phyloP scores from a whole-genome alignment of 23 tunicate species.

The Corella eumyota region DNA sequence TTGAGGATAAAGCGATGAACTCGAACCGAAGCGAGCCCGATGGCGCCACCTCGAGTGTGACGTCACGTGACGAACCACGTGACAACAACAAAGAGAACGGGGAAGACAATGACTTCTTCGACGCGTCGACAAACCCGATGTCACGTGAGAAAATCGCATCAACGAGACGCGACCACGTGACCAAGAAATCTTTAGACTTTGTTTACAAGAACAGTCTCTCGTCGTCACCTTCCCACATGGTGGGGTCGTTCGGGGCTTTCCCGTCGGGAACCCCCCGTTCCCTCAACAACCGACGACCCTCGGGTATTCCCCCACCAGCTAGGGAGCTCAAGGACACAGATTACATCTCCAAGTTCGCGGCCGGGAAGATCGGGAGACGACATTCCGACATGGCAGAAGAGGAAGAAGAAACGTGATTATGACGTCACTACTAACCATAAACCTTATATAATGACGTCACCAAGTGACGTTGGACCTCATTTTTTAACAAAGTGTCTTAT shows the following conservation, averaged over 20 bases:
- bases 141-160: conserved; percentile 10
- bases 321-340: conserved; percentile 43
- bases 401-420: conserved; percentile 2
- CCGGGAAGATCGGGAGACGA: background rate
- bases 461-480: too few species aligned
- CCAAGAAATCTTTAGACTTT: conserved; percentile 56
- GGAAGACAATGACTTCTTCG: conserved; percentile 5
- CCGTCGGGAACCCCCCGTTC: conserved; percentile 4
- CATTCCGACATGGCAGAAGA: conserved; percentile 1
- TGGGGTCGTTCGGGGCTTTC: conserved; percentile 18
- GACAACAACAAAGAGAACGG: background rate
- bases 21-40: background rate
- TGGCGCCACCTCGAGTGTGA: conserved; percentile 1
- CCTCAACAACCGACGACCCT: conserved; percentile 24
- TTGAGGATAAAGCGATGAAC: background rate
- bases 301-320: conserved; percentile 78
- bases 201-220: conserved; percentile 42
- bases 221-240: conserved; percentile 17
- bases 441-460: too few species aligned
- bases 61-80: background rate
- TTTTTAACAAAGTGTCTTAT: too few species aligned
- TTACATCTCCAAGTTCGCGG: conserved; percentile 14
- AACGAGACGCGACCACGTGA: conserved; percentile 26
- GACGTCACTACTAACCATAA: too few species aligned
- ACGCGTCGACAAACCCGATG: conserved; percentile 1